Base-by-base conservation (phyloP, 2,888 invertebrate species). In the Drosophila helvetica region DNA sequence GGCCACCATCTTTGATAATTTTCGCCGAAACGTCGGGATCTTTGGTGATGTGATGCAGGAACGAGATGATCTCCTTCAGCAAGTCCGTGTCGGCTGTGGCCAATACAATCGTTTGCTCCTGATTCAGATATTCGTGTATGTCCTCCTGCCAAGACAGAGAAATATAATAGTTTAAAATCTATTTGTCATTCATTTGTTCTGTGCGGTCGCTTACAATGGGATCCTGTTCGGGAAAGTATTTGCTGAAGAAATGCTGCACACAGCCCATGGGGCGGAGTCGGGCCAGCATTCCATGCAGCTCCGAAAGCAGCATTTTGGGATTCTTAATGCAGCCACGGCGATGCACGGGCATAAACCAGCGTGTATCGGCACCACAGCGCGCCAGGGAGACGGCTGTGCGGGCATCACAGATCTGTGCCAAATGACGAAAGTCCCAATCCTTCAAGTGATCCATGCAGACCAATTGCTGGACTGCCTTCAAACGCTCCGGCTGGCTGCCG, bases 361-460 rank as follows among this genome's bases (percentile, higher is more conserved):
- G 93, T 15, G 94, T 91, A 91, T 97, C 96, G 3, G 94, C 95
- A 46, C 94, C 94, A 2, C 95, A 94, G 3, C 97, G 93, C 0
- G 98, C 97, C 56, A 98, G 93, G 2, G 95, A 94, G 1, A 97
- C 94, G 2, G 96, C 95, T 0, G 96, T 96, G 77, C 94, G 93
- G 51, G 94, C 93, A 92, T 97, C 96, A 79, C 96, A 93, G 75
- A 96, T 95, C 92, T 97, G 96, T 6, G 97, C 96, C 68, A 98
- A 93, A 84, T 96, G 95, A 57, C 93, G 92, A 88, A 94, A 96
- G 80, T 96, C 94, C 94, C 94, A 94, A 65, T 92, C 92, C 91
- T 94, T 94, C 17, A 96, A 93, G 86, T 94, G 93, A 88, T 94
- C 95, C 75, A 96, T 93, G 38, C 93, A 93, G 1, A 95, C 94